Evolutionary conservation across 92 coral and sea anemone species (phyloP), one percentile per base, ranked within the genome.

Genomic region (Porites cylindrica): DNA sequence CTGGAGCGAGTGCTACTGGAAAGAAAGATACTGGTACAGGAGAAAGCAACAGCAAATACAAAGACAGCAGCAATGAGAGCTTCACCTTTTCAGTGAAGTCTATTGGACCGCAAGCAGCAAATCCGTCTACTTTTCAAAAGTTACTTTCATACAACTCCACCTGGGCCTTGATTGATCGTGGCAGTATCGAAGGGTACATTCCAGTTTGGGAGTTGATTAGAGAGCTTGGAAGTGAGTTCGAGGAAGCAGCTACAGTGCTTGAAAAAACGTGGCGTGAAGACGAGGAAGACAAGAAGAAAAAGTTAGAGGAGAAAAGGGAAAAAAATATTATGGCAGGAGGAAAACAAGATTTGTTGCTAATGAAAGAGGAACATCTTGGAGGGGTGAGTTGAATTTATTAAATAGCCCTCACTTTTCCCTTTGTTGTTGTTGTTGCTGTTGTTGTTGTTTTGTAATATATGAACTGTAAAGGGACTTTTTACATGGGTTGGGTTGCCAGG

Each of bases 71-170:
- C 7, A 14, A 17, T 11, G 65, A 53, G 4, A n/a, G 53, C 65
- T 88, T 47, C 59, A 82, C 84, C 73, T 75, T 16, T 20, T 61
- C 83, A 18, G 66, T 62, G 1, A 52, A 59, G 21, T 79, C 91
- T 7, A 82, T 88, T 14, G 91, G 91, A 13, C 91, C 90, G 2
- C 62, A 47, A 38, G 86, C 90, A 58, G 70, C 86, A 80, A 66
- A 87, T 18, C 86, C 81, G 5, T 67, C 80, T 4, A 87, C 73
- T 8, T 80, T 80, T 47, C 58, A 3, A 50, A 88, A 81, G 82
- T 56, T 88, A 82, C 73, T 81, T 56, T 8, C 68, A 1, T 62
- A 88, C 29, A 88, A 72, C 63, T 74, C 86, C 1, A 88, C 81
- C 18, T 81, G 86, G 91, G 86, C 91, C 0, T 29, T 76, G 47